Percentiles rank a stretch among this genome's conserved stretches.
These are phyloP conservation scores for Lobophora halterata DNA, from an alignment of 2,888 invertebrate species.

Conservation along the genomic window DNA sequence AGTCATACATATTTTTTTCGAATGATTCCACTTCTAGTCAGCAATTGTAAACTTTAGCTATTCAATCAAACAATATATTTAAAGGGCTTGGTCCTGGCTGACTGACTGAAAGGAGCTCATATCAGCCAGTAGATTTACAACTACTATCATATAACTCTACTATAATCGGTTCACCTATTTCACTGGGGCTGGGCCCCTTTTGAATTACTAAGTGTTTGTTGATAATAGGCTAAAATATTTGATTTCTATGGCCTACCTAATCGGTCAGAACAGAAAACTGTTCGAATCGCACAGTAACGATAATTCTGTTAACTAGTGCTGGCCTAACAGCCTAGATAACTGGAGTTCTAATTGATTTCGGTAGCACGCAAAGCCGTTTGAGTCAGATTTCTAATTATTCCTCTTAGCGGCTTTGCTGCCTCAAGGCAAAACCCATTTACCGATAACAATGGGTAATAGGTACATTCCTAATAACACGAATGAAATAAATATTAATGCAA, in stretches of 20 bases:
- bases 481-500: conserved; percentile 37
- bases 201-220: no score
- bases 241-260: not conserved
- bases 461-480: conserved; percentile 39
- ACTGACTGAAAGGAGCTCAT: no score
- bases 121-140: no score
- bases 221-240: no score
- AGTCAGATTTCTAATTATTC: conserved; percentile 67
- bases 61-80: no score
- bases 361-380: conserved; percentile 61
- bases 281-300: conserved; percentile 38
- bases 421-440: conserved; percentile 52
- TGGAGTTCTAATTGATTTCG: conserved; percentile 65
- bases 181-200: no score
- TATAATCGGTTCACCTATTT: no score
- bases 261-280: conserved; percentile 5
- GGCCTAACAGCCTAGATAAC: conserved; percentile 53
- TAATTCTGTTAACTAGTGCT: conserved; percentile 57
- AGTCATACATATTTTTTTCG: no score
- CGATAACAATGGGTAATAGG: conserved; percentile 48
- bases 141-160: no score
- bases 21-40: no score
- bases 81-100: no score
- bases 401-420: conserved; percentile 49
- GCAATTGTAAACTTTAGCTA: no score